Base-by-base conservation (phyloP, 1,140 invertebrate species). In the Drosophila bocqueti region DNA sequence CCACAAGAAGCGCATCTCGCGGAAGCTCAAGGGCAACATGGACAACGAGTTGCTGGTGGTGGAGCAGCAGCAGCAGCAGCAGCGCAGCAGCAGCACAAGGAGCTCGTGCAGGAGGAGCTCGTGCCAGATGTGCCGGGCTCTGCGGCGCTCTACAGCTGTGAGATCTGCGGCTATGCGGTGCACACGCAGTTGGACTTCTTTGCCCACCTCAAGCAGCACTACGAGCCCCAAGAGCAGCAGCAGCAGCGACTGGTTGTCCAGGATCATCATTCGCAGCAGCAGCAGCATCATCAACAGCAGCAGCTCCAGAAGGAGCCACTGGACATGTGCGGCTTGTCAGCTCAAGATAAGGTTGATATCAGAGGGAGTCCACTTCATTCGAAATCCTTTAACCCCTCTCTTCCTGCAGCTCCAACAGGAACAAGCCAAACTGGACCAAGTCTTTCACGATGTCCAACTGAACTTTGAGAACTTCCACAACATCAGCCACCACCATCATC, bases 131-230 rank as follows among this genome's bases (percentile, higher is more conserved):
- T 66, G 2, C n/a, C 72, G 0, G 36, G 34, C 21, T 57, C 54
- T 10, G 5, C 69, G 1, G 42, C 83, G 9, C 68, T 81, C 11
- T 96, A 95, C 76, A 94, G 94, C 59, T 97, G 96, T 86, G 95
- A 96, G 92, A 92, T 96, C 8, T 97, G 96, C 83, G 94, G 93
- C 31, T 94, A 94, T 71, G 93, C 93, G 29, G 95, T 95, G 85
- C 93, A 92, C 40, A 95, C 95, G 69, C 96, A 97, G 81, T 89
- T 96, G 24, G 94, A 94, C 64, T 97, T 97, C 84, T 97, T 96
- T 91, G 95, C 96, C 77, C 96, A 97, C 91, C 93, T 97, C 4
- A 96, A 96, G 93, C 91, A 93, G 46, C 96, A 97, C 89, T 97
- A 97, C 93, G 96, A 96, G 81, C 95, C 74, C 24, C 24, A 24